Evolutionary conservation across 1,140 invertebrate species (phyloP), one percentile per base, ranked within the genome.

Genomic region (Potamilus streckersoni): DNA sequence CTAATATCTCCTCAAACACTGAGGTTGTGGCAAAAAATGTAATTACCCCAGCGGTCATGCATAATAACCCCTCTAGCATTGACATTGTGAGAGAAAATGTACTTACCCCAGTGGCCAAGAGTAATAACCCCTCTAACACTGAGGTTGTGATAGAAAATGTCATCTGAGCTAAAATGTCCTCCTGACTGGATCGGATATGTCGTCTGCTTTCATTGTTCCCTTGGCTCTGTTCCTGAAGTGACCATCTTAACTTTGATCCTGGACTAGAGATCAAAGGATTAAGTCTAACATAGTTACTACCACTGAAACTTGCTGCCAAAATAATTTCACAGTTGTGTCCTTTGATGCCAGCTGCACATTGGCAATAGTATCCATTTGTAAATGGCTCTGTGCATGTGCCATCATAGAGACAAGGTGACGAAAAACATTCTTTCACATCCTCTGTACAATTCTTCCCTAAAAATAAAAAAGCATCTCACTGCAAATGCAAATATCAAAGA

Each of bases 391-490:
- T 82, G 67, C 87, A 88, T 16, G 38, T 74, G 20, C 83, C 87
- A 27, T 96, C 96, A 90, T 98, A 96, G 68, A 93, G 91, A 88
- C 96, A 97, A 5, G 95, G 95, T 83, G 93, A 93, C 6, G 94
- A 93, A 2, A 92, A 92, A 87, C 96, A 98, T 61, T 95, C 94
- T 86, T 96, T 94, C 19, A 95, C 91, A 83, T 95, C 93, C 3
- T 92, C 90, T 56, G 95, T 95, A 91, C 96, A 98, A 81, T 94
- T 94, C 27, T 89, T 78, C 13, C 96, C 96, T 58, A 92, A 92
- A 90, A 92, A 96, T 57, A 66, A 62, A 73, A 49, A 8, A 49
- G 27, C 38, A 38, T 38, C 38, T 38, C 38, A 38, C 6, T 38
- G 6, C 38, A 49, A 11, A 49, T 49, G 11, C 38, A 49, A 49